Percentiles rank a stretch among this genome's conserved stretches.
These are phyloP conservation scores for Bucco capensis DNA, from an alignment of 2,113 vertebrate species.

Conservation along the genomic window DNA sequence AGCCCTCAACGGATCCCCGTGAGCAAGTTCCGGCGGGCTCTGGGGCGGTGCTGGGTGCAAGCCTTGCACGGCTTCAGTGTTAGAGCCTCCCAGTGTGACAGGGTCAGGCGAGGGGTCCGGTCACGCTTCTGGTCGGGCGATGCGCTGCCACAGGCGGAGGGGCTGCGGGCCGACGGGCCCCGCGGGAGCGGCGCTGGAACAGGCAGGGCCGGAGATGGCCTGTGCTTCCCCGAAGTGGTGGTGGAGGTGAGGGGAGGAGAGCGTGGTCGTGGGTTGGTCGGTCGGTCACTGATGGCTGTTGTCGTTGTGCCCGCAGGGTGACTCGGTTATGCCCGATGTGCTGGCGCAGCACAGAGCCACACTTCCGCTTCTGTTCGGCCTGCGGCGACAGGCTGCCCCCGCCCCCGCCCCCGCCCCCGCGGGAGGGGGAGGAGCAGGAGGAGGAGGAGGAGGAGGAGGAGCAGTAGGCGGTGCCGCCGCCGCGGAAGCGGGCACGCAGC, in stretches of 20 bases:
- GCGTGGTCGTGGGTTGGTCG: background rate
- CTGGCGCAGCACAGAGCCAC: conserved; percentile 73
- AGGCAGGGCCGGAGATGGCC: background rate
- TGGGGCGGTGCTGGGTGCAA: too few relatives aligned
- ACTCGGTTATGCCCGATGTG: conserved; percentile 83
- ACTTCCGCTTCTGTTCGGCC: conserved; percentile 84
- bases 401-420: too few relatives aligned
- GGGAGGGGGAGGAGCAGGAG: background rate
- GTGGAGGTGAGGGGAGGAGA: background rate
- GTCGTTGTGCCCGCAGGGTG: conserved; percentile 54
- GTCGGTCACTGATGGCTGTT: background rate
- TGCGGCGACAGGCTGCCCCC: conserved; percentile 77
- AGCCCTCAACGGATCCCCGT: too few relatives aligned
- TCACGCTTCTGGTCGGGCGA: background rate
- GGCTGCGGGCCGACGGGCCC: background rate
- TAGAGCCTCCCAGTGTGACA: too few relatives aligned
- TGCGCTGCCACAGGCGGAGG: background rate
- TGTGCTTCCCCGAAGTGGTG: background rate
- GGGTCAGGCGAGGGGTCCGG: background rate
- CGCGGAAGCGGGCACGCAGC: background rate
- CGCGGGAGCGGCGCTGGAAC: background rate
- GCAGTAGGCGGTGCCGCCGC: background rate
- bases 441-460: background rate
- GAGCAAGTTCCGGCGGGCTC: too few relatives aligned
- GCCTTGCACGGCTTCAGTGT: background rate